Evolutionary conservation across 35 echinoderm and acorn worm genomes (phyloP).

Genomic region (Heliocidaris erythrogramma): DNA sequence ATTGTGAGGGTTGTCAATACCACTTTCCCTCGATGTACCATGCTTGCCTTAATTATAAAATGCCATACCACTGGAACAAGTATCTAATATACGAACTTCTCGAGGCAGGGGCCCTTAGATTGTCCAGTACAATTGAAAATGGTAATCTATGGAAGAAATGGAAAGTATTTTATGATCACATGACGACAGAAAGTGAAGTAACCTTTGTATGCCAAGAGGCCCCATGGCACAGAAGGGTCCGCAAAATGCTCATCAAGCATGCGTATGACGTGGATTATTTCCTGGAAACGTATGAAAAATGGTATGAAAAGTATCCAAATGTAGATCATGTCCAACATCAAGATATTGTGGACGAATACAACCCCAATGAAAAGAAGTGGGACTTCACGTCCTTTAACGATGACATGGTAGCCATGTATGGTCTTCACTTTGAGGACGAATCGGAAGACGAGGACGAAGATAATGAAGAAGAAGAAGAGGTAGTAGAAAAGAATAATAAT

Average conservation of each 20-base stretch:
- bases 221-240: not conserved
- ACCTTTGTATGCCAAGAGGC: not conserved
- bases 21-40: not conserved
- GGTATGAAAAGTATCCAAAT: not conserved
- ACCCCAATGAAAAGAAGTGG: too few relatives aligned
- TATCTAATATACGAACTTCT: not conserved
- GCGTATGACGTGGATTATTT: not conserved
- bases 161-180: not conserved
- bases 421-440: too few relatives aligned
- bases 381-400: too few relatives aligned
- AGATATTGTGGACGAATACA: too few relatives aligned
- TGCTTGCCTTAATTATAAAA: not conserved
- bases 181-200: not conserved
- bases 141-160: not conserved
- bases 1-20: not conserved
- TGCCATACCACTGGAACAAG: not conserved
- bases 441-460: too few relatives aligned
- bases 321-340: too few relatives aligned
- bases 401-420: too few relatives aligned
- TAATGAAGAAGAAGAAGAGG: too few relatives aligned
- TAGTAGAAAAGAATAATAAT: too few relatives aligned
- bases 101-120: not conserved
- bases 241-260: not conserved
- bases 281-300: not conserved
- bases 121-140: not conserved